Conservation (phyloP, 2,797 vertebrate species). For the Spea hammondii region DNA sequence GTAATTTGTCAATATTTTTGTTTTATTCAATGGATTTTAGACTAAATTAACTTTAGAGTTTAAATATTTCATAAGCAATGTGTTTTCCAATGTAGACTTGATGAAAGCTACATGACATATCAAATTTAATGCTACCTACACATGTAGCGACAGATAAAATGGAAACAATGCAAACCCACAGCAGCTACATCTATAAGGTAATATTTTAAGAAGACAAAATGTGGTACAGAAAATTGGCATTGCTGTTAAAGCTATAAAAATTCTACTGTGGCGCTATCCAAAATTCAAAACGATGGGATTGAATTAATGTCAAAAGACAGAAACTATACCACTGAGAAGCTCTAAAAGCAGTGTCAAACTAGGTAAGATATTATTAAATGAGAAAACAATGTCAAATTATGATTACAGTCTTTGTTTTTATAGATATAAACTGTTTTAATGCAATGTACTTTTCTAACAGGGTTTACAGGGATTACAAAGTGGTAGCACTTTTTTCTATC, state of each 20-base stretch:
- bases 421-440: too few species aligned
- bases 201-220: background rate
- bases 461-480: too few species aligned
- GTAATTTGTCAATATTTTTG: conserved; percentile 44
- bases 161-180: background rate
- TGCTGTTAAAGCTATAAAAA: background rate
- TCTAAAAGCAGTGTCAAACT: too few species aligned
- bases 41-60: conserved; percentile 66
- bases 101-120: conserved; percentile 45
- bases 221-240: background rate
- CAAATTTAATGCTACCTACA: conserved; percentile 32
- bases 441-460: too few species aligned
- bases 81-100: conserved; percentile 61
- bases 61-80: conserved; percentile 64
- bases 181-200: background rate
- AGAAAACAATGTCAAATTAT: too few species aligned
- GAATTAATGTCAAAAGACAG: background rate
- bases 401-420: too few species aligned
- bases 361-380: too few species aligned
- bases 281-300: background rate
- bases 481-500: too few species aligned
- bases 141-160: background rate
- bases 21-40: conserved; percentile 63
- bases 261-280: background rate
- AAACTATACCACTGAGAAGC: too few species aligned